A percentile compares a stretch with the other conserved stretches of the same genome.
Conservation (phyloP, 2,888 invertebrate species). For the Nysson spinosus region DNA sequence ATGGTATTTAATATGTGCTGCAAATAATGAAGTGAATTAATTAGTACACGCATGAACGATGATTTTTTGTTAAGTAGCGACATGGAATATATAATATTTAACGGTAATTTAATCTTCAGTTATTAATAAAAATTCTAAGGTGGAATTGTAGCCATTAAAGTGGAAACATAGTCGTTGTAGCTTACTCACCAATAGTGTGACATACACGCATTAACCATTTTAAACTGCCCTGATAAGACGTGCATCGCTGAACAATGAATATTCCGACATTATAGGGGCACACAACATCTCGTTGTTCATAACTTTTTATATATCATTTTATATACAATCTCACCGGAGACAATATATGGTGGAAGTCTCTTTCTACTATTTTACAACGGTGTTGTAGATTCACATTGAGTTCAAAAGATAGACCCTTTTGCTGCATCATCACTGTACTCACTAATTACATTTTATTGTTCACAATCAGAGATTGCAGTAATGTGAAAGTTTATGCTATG, state of each 20-base stretch:
- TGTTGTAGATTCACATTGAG: slow-evolving; percentile 11
- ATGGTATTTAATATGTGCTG: background rate
- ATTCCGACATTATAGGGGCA: slow-evolving; percentile 2
- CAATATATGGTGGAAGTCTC: slow-evolving; percentile 5
- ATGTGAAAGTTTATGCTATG: slow-evolving; percentile 50
- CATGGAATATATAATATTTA: slow-evolving; percentile 3
- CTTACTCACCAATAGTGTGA: background rate
- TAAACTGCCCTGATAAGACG: slow-evolving; percentile 1
- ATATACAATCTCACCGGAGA: background rate
- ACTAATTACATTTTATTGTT: slow-evolving; percentile 52
- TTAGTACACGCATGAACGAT: background rate
- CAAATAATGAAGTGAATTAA: too few species aligned
- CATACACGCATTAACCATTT: background rate
- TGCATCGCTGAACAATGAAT: too few species aligned
- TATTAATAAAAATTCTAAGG: background rate
- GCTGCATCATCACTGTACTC: slow-evolving; percentile 51
- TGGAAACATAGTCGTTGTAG: background rate
- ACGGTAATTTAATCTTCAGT: background rate
- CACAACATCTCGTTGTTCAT: slow-evolving; percentile 20
- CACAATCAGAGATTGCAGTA: slow-evolving; percentile 48
- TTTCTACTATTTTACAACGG: slow-evolving; percentile 15
- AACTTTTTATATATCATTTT: slow-evolving; percentile 37
- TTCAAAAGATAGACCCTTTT: slow-evolving; percentile 69
- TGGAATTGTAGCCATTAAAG: background rate
- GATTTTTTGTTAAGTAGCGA: background rate